phyloP scores from a whole-genome alignment of 2,113 vertebrate species.

The Probosciger aterrimus region DNA sequence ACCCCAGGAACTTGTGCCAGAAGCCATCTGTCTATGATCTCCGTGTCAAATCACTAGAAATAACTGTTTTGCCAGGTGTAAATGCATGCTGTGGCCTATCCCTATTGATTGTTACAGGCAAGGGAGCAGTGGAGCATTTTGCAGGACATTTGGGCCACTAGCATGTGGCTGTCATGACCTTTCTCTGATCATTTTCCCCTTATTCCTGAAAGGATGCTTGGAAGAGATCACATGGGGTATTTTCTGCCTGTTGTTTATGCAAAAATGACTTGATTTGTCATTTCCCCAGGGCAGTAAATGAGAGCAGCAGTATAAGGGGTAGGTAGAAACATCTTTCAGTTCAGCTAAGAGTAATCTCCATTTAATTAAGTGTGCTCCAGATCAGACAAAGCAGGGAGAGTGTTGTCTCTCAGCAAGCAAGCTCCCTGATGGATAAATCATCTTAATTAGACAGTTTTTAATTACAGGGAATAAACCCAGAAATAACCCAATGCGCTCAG shows the following conservation, averaged over 20 bases:
- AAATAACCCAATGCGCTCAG: neutral
- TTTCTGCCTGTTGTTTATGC: neutral
- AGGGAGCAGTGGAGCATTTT: neutral
- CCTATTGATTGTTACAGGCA: fast-evolving
- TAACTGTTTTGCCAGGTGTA: neutral
- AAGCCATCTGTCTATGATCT: neutral
- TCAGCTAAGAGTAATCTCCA: neutral
- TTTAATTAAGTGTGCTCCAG: neutral
- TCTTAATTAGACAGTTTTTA: neutral
- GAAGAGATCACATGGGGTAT: neutral
- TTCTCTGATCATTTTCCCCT: neutral
- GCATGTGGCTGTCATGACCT: neutral
- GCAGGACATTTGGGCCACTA: neutral
- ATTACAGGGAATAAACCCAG: neutral
- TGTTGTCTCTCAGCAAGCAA: neutral
- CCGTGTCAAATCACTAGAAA: neutral
- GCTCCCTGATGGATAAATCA: neutral
- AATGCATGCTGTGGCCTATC: neutral
- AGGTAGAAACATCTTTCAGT: neutral
- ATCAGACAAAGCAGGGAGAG: neutral
- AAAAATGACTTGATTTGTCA: neutral
- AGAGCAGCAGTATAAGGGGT: neutral
- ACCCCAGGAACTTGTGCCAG: neutral
- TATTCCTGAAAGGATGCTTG: neutral
- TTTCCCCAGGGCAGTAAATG: neutral